These are phyloP conservation scores for Phyllopteryx taeniolatus DNA, from an alignment of 2,113 vertebrate genomes.

Conservation along the genomic window DNA sequence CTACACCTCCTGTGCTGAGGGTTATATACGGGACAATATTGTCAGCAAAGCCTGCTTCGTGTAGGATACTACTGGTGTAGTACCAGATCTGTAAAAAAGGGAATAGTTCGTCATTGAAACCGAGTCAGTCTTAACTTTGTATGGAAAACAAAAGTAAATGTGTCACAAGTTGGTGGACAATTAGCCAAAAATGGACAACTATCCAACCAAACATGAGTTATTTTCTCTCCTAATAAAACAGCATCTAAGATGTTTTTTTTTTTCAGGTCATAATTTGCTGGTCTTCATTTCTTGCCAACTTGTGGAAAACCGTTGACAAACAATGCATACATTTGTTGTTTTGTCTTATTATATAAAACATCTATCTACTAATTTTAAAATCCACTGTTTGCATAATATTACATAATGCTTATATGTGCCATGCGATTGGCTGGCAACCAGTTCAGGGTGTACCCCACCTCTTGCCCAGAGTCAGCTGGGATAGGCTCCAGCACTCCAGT, in stretches of 20 bases:
- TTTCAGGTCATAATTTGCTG: too few species aligned
- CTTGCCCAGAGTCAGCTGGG: too few species aligned
- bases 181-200: not conserved
- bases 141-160: not conserved
- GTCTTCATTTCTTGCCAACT: too few species aligned
- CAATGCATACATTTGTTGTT: too few species aligned
- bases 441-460: too few species aligned
- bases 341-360: too few species aligned
- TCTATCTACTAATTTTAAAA: too few species aligned
- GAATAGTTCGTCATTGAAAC: not conserved
- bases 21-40: constrained; percentile 85
- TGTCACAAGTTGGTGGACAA: not conserved
- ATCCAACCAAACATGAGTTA: not conserved
- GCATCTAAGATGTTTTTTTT: not conserved
- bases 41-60: constrained; percentile 75
- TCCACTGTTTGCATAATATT: too few species aligned
- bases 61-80: constrained; percentile 89
- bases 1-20: constrained; percentile 83
- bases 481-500: too few species aligned
- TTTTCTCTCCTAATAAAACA: not conserved
- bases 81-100: constrained; percentile 85
- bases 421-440: too few species aligned
- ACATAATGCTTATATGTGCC: too few species aligned
- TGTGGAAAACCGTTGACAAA: too few species aligned
- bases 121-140: not conserved